These are phyloP conservation scores for Periplaneta americana DNA, from an alignment of 1,140 invertebrate genomes.

Conservation along the genomic window DNA sequence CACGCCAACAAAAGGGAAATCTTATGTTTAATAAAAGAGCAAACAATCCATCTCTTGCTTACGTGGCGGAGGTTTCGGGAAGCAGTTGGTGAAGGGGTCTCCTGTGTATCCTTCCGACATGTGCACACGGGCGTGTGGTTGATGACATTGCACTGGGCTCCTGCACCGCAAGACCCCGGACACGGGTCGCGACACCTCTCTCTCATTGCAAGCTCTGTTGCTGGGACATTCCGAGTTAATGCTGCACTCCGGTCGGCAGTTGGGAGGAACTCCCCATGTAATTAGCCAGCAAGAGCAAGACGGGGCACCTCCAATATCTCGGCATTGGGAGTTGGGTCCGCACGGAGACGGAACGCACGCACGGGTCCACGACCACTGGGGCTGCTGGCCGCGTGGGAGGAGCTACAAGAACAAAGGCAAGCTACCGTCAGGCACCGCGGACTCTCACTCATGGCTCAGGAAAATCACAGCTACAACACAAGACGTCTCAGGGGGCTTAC, in stretches of 20 bases:
- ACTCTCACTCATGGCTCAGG: too few relatives aligned
- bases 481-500: constrained; percentile 23
- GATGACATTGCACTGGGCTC: constrained; percentile 50
- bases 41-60: constrained; percentile 26
- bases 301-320: constrained; percentile 46
- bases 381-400: constrained; percentile 25
- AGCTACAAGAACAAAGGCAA: constrained; percentile 23
- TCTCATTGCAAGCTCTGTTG: constrained; percentile 51
- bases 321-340: constrained; percentile 61
- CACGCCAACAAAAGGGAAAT: constrained; percentile 13
- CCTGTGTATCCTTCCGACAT: constrained; percentile 47
- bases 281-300: constrained; percentile 56
- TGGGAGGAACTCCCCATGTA: constrained; percentile 54
- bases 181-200: constrained; percentile 55
- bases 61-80: constrained; percentile 37
- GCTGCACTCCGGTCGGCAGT: constrained; percentile 55
- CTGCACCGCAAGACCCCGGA: constrained; percentile 52
- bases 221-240: constrained; percentile 57
- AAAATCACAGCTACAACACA: too few relatives aligned
- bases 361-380: constrained; percentile 34
- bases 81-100: constrained; percentile 50
- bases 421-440: too few relatives aligned
- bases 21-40: not conserved
- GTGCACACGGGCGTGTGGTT: constrained; percentile 53
- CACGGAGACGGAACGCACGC: constrained; percentile 55